These are phyloP conservation scores for Harpegnathos saltator DNA, from an alignment of 1,140 invertebrate species.

Conservation along the genomic window DNA sequence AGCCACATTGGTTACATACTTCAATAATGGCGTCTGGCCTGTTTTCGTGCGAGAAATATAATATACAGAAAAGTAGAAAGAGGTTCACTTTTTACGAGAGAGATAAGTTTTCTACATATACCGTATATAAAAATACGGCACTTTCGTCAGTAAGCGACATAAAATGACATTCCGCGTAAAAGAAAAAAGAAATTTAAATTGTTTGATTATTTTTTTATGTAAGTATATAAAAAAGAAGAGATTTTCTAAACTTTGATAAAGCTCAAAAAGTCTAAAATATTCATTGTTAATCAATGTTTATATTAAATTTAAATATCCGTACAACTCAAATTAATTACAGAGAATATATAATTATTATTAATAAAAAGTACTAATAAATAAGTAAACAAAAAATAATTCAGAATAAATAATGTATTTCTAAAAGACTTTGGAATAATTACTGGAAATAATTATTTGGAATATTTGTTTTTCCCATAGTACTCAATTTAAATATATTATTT, in stretches of 20 bases:
- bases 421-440: no score
- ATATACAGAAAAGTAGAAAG: background rate
- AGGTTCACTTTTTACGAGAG: background rate
- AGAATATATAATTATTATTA: background rate
- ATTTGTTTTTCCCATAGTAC: background rate
- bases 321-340: background rate
- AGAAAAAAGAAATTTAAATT: background rate
- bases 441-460: no score
- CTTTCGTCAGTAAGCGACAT: background rate
- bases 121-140: background rate
- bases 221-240: background rate
- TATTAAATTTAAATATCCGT: background rate
- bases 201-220: background rate
- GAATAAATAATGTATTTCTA: background rate
- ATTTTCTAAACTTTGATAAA: conserved; percentile 3
- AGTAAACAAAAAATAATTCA: no score
- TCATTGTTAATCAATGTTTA: background rate
- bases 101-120: background rate
- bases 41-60: conserved; percentile 38
- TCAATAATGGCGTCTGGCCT: conserved; percentile 52
- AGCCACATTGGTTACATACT: conserved; percentile 42
- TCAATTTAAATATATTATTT: conserved; percentile 10
- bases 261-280: background rate
- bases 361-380: conserved; percentile 12
- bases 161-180: conserved; percentile 1